Evolutionary conservation across 2,113 vertebrate species (phyloP).

Genomic region (Zingel zingel): DNA sequence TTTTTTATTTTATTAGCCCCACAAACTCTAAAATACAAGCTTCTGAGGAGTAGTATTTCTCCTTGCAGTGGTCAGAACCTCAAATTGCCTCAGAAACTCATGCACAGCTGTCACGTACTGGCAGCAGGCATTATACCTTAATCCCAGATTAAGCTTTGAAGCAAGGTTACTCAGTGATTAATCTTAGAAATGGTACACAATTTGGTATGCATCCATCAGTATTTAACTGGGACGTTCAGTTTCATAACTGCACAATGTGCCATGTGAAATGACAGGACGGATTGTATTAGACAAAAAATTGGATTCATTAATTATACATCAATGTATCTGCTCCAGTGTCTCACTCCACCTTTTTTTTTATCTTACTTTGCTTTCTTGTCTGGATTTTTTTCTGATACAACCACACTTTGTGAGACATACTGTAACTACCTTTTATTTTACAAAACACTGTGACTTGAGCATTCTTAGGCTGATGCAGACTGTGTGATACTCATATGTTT

Average conservation of each 20-base stretch:
- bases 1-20: background rate
- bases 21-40: background rate
- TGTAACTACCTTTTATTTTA: background rate
- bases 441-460: background rate
- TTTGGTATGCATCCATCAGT: slow-evolving; percentile 47
- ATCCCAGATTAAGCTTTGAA: slow-evolving; percentile 63
- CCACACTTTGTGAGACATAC: background rate
- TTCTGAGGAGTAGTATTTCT: background rate
- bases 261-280: slow-evolving; percentile 16
- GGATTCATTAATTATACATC: slow-evolving; percentile 29
- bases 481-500: background rate
- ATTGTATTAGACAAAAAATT: slow-evolving; percentile 21
- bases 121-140: slow-evolving; percentile 57
- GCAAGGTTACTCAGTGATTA: slow-evolving; percentile 59
- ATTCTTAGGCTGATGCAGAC: background rate
- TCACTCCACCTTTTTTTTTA: background rate
- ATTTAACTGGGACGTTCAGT: slow-evolving; percentile 40
- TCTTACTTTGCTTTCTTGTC: slow-evolving; percentile 2
- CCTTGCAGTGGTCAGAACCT: slow-evolving; percentile 19
- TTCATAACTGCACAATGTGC: slow-evolving; percentile 13
- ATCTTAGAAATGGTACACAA: slow-evolving; percentile 47
- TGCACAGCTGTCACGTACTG: slow-evolving; percentile 34
- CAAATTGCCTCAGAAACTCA: slow-evolving; percentile 44
- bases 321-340: background rate
- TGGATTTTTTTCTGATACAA: background rate